Percentiles rank a stretch among this genome's conserved stretches.
phyloP scores from a whole-genome alignment of 2,888 invertebrate species.

The Cataglyphis livida region DNA sequence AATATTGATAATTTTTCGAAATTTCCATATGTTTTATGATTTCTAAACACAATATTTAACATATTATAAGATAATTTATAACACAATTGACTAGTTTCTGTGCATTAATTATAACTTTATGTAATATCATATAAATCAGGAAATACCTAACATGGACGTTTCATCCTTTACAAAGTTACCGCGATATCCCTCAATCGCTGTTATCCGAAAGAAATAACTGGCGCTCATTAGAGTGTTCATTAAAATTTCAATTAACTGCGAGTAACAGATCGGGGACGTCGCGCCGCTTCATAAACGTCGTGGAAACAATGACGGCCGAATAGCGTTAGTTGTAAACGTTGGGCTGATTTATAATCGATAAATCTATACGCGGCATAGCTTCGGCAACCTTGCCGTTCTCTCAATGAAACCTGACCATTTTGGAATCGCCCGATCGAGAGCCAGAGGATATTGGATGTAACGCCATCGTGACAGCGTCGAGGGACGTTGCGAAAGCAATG shows the following conservation, averaged over 20 bases:
- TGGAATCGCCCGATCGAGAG: conserved; percentile 73
- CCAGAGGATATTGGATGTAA: conserved; percentile 80
- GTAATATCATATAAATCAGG: background rate
- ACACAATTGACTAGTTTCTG: background rate
- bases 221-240: conserved; percentile 36
- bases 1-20: background rate
- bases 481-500: conserved; percentile 58
- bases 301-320: conserved; percentile 30
- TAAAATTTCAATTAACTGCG: conserved; percentile 43
- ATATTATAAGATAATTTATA: background rate
- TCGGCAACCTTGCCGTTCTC: conserved; percentile 49
- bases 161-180: background rate
- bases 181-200: background rate
- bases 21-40: background rate
- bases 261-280: conserved; percentile 20
- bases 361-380: conserved; percentile 9
- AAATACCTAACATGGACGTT: background rate
- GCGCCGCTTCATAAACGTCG: conserved; percentile 28
- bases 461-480: conserved; percentile 80
- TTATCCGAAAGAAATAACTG: conserved; percentile 13
- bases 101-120: background rate
- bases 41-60: background rate
- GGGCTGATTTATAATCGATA: conserved; percentile 37
- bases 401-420: conserved; percentile 73
- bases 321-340: conserved; percentile 20